These are phyloP conservation scores for Rhizoglyphus robini DNA, from an alignment of 1,140 invertebrate species.

Conservation along the genomic window DNA sequence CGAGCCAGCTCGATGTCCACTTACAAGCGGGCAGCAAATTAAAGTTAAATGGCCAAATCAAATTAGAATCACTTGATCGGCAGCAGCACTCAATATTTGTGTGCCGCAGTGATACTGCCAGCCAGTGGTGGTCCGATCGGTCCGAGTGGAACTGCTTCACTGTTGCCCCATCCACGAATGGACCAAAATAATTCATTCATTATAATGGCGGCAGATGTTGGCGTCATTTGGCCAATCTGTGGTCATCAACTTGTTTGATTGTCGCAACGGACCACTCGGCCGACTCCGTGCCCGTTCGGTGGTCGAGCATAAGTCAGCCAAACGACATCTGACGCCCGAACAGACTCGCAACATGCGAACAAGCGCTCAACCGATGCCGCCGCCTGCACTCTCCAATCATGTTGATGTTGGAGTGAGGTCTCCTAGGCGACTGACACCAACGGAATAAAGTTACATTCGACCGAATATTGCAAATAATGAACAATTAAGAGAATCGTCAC, in stretches of 20 bases:
- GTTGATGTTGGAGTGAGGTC: too few relatives aligned
- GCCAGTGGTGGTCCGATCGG: too few relatives aligned
- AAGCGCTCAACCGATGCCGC: too few relatives aligned
- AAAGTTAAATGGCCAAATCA: not conserved
- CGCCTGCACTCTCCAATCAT: too few relatives aligned
- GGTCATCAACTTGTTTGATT: constrained; percentile 14
- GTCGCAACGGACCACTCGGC: not conserved
- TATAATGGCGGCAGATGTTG: constrained; percentile 10
- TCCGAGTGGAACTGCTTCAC: too few relatives aligned
- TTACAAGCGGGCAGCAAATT: not conserved
- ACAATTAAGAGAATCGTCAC: too few relatives aligned
- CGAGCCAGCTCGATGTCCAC: not conserved
- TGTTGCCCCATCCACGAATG: not conserved
- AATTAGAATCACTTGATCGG: not conserved
- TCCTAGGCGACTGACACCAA: too few relatives aligned
- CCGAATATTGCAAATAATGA: too few relatives aligned
- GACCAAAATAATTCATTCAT: constrained; percentile 8
- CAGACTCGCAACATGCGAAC: too few relatives aligned
- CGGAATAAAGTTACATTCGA: too few relatives aligned
- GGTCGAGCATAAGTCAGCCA: not conserved
- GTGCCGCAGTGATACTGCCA: too few relatives aligned
- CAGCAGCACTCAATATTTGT: too few relatives aligned
- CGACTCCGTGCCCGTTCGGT: not conserved
- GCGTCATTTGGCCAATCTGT: constrained; percentile 15
- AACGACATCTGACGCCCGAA: not conserved